Percentiles rank a stretch among this genome's conserved stretches.
Conservation (phyloP, 2,113 vertebrate genomes). For the Lepus americanus region DNA sequence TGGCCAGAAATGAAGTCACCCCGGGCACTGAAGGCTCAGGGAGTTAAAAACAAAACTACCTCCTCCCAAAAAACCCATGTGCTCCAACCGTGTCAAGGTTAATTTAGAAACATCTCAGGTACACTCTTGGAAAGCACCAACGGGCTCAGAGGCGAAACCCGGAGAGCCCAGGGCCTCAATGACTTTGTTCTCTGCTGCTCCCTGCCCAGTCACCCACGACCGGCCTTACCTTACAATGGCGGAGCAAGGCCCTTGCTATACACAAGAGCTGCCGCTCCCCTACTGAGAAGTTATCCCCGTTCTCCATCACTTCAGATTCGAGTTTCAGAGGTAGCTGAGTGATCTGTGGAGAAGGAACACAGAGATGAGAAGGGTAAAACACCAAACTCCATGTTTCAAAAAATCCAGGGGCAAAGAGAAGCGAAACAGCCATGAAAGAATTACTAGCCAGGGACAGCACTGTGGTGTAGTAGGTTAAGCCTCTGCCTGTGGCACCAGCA, state of each 20-base stretch:
- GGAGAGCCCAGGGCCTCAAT: fast-evolving
- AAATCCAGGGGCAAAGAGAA: neutral
- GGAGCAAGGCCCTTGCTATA: conserved; percentile 93
- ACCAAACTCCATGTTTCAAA: neutral
- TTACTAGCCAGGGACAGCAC: neutral
- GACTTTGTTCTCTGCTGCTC: fast-evolving
- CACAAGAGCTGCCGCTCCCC: conserved; percentile 95
- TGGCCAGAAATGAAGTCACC: neutral
- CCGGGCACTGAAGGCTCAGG: neutral
- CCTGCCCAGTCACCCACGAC: too few species aligned
- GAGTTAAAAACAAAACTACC: neutral
- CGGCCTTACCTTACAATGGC: conserved; percentile 91
- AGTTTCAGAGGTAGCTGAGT: conserved; percentile 95
- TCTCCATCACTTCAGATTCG: conserved; percentile 96
- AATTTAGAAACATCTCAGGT: neutral
- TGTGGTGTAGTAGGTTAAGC: too few species aligned
- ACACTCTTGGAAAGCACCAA: neutral
- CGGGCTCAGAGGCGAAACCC: neutral
- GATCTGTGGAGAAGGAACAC: conserved; percentile 85
- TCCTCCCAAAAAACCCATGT: neutral
- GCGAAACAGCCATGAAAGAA: neutral
- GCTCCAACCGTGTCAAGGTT: neutral
- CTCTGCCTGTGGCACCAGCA: too few species aligned
- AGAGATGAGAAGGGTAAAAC: neutral
- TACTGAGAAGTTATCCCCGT: conserved; percentile 96